Conservation (phyloP, 1,140 invertebrate genomes). For the Leptinotarsa undecemlineata region DNA sequence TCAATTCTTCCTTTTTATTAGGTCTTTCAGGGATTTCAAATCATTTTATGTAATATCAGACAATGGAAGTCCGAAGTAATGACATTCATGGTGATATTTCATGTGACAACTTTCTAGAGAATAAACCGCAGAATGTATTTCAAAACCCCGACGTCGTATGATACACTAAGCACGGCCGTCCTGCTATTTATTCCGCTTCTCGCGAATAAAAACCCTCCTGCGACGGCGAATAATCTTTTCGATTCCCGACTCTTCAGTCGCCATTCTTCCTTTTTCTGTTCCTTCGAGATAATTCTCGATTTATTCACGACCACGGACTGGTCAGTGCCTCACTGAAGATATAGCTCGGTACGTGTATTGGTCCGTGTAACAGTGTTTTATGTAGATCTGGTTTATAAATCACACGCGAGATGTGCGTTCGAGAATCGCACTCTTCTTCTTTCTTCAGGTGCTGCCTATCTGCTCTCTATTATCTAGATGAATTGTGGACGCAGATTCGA, state of each 20-base stretch:
- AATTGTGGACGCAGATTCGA: conserved; percentile 13
- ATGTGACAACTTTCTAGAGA: too few relatives aligned
- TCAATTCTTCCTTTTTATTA: too few relatives aligned
- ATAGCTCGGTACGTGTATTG: conserved; percentile 9
- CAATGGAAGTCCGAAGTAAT: too few relatives aligned
- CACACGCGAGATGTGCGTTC: conserved; percentile 11
- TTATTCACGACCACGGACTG: conserved; percentile 11
- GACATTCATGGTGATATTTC: too few relatives aligned
- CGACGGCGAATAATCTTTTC: background rate
- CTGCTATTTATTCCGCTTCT: too few relatives aligned
- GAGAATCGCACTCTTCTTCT: conserved; percentile 11
- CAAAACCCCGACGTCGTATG: too few relatives aligned
- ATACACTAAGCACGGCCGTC: too few relatives aligned
- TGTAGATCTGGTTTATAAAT: conserved; percentile 29
- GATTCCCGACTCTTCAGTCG: background rate
- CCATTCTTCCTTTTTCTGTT: background rate
- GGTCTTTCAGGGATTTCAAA: too few relatives aligned
- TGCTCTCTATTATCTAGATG: conserved; percentile 14
- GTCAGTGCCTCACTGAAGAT: conserved; percentile 1
- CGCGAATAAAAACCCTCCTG: background rate
- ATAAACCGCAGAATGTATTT: too few relatives aligned
- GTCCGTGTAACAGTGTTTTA: conserved; percentile 24
- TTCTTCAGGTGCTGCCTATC: conserved; percentile 11
- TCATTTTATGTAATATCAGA: too few relatives aligned
- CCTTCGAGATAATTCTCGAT: conserved; percentile 14